These are phyloP conservation scores for Strigamia transsilvanica DNA, from an alignment of 2,888 invertebrate genomes.

Conservation along the genomic window DNA sequence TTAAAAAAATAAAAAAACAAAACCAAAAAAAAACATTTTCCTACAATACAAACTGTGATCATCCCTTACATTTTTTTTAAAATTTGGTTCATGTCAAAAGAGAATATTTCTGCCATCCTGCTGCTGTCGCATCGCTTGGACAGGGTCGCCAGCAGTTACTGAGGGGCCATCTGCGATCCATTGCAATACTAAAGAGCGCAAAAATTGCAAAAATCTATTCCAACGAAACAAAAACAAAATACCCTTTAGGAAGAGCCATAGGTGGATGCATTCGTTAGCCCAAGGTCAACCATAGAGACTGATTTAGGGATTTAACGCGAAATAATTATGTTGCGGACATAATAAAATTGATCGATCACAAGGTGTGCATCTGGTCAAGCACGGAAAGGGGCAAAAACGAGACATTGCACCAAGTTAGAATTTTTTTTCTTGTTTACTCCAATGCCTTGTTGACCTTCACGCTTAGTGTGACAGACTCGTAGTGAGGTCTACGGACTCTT, in stretches of 20 bases:
- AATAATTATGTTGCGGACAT: neutral
- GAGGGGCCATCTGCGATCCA: too few relatives aligned
- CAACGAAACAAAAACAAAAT: too few relatives aligned
- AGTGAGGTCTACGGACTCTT: constrained; percentile 42
- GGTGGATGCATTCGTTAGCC: too few relatives aligned
- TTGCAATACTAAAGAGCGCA: too few relatives aligned
- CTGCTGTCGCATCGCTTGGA: neutral
- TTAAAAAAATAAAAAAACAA: neutral
- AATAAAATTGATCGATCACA: constrained; percentile 1
- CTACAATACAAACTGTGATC: neutral
- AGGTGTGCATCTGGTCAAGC: neutral
- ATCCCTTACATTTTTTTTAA: neutral
- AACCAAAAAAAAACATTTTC: constrained; percentile 11
- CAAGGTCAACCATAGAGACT: too few relatives aligned
- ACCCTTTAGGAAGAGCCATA: too few relatives aligned
- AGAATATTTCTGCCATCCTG: neutral
- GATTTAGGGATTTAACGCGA: neutral
- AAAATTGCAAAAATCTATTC: too few relatives aligned
- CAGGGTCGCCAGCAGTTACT: neutral
- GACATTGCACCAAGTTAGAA: neutral
- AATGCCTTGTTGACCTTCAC: constrained; percentile 43
- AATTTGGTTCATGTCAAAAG: neutral
- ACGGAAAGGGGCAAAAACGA: neutral
- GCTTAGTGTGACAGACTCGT: constrained; percentile 22
- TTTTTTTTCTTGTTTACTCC: constrained; percentile 5